Evolutionary conservation across 2,888 invertebrate species (phyloP), one percentile per base, ranked within the genome.

Genomic region (Drosophila neutralis): DNA sequence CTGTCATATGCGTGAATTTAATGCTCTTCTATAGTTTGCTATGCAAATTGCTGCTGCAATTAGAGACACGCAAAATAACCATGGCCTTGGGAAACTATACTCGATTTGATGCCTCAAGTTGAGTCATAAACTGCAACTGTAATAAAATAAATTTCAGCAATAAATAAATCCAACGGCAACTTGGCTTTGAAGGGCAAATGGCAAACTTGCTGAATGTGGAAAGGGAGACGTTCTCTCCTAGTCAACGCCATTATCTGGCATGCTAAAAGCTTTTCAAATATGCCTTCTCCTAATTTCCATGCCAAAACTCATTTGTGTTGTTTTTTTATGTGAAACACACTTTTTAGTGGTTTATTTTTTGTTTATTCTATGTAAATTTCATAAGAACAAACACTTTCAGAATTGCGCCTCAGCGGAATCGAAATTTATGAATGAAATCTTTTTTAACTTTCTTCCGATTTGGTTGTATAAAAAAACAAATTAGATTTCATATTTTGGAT

Each of bases 31-130:
- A 29, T 40, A 31, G 29, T 48, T 7, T 59, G 56, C 40, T 49
- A 66, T 42, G 48, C 60, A 70, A 70, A 66, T 69, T 66, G 36
- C 42, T 21, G 33, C 15, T 52, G 52, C 70, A 75, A 70, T 70
- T 75, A 67, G n/a, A 53, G 36, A 57, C 62, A 63, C 62, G 66
- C 62, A 59, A 69, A 24, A 6, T 42, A 24, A 18, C n/a, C 27
- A 21, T 35, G 62, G 13, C 49, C 67, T 67, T 52, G 40, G 1
- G 11, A 42, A 38, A 45, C 56, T 4, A 38, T 15, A 40, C 33
- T 48, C 56, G 2, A 40, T 53, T 53, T 60, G 31, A 68, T 51
- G 40, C 29, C 42, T 36, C 40, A 48, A 59, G 48, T 54, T 53
- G 5, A 21, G 53, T 49, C 21, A 49, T 64, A 69, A 69, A 59